Conservation (phyloP, 2,888 invertebrate genomes). For the Hypsopygia costalis region DNA sequence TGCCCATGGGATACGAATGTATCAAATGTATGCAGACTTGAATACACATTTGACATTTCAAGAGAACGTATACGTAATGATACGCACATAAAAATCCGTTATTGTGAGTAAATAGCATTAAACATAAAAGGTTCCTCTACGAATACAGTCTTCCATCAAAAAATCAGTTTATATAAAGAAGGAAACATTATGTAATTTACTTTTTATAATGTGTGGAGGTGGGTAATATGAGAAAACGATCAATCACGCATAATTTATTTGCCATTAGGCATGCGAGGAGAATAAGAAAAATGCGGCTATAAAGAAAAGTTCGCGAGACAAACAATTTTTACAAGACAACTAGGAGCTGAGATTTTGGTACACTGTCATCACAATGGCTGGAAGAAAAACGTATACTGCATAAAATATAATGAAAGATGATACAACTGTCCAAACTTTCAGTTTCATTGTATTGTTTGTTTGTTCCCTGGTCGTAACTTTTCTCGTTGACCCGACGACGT, state of each 20-base stretch:
- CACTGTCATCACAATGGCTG: not conserved
- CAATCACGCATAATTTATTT: conserved; percentile 35
- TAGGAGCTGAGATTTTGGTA: not conserved
- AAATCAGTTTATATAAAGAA: not conserved
- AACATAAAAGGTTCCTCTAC: not conserved
- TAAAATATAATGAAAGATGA: not conserved
- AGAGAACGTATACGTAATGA: too few species aligned
- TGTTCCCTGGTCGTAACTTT: conserved; percentile 1
- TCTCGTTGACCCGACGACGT: conserved; percentile 3
- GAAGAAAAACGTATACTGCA: not conserved
- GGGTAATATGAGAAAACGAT: conserved; percentile 20
- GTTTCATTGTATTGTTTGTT: conserved; percentile 7
- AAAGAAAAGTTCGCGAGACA: conserved; percentile 14
- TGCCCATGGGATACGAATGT: too few species aligned
- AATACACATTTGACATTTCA: too few species aligned
- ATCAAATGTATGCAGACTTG: too few species aligned
- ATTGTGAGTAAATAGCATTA: too few species aligned
- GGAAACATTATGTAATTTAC: conserved; percentile 1
- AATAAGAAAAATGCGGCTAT: conserved; percentile 20
- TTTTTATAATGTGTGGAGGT: not conserved
- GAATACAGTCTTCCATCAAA: not conserved
- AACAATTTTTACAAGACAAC: conserved; percentile 1
- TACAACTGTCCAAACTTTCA: not conserved
- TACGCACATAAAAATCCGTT: too few species aligned
- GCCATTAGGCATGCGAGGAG: conserved; percentile 25